Conservation (phyloP, 2,797 vertebrate genomes). For the Hypotaenidia okinawae region DNA sequence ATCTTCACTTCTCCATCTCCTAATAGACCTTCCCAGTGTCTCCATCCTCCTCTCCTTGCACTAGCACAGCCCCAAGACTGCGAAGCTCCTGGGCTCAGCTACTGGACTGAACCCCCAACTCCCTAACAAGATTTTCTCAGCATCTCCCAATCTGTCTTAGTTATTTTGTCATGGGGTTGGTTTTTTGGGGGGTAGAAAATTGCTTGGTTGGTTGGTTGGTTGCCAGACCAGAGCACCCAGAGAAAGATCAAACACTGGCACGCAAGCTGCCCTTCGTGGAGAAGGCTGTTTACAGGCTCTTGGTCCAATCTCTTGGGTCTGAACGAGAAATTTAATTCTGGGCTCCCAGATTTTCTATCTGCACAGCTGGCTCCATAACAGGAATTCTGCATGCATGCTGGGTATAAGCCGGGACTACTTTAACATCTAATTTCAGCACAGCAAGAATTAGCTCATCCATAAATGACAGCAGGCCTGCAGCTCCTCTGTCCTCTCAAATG, state of each 20-base stretch:
- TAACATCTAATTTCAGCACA: conserved; percentile 60
- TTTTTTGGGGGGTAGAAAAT: too few species aligned
- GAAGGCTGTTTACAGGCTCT: neutral
- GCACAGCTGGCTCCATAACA: conserved; percentile 33
- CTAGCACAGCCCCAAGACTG: neutral
- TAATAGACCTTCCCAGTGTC: neutral
- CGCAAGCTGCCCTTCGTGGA: neutral
- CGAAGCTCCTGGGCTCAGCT: neutral
- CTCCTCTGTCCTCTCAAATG: conserved; percentile 33
- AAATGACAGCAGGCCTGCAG: conserved; percentile 52
- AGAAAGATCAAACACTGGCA: neutral
- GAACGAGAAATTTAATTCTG: conserved; percentile 14
- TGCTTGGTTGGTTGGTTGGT: too few species aligned
- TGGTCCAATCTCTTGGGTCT: conserved; percentile 14
- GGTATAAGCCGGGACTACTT: conserved; percentile 33
- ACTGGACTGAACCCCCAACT: neutral
- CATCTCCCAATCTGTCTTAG: neutral
- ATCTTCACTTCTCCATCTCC: neutral
- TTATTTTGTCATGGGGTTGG: too few species aligned
- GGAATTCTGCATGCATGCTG: conserved; percentile 36
- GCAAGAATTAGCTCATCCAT: conserved; percentile 62
- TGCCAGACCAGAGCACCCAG: neutral
- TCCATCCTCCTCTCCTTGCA: neutral
- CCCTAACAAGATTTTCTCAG: neutral
- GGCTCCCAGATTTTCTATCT: conserved; percentile 25